Percentiles rank a stretch among this genome's conserved stretches.
phyloP scores from a whole-genome alignment of 2,888 invertebrate species.

The Seira musarum region DNA sequence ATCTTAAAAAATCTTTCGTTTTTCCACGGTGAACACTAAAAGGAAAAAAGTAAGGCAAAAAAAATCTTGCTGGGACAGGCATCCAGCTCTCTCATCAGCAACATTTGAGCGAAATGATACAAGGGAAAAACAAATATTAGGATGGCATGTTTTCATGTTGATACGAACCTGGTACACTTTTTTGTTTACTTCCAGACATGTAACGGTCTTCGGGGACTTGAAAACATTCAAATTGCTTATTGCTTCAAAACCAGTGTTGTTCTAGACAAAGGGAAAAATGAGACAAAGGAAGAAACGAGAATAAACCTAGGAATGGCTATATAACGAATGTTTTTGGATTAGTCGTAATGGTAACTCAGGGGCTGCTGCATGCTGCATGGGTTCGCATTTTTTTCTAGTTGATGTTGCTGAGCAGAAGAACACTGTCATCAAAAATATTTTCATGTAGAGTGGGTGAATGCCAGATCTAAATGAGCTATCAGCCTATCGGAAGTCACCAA shows the following conservation, averaged over 20 bases:
- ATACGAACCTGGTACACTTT: not conserved
- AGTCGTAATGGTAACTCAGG: not conserved
- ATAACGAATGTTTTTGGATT: not conserved
- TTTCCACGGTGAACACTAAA: no score
- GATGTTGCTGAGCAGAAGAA: not conserved
- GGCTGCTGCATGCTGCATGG: not conserved
- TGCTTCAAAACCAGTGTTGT: not conserved
- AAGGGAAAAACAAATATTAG: no score
- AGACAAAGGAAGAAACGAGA: no score
- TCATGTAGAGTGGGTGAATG: not conserved
- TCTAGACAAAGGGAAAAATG: no score
- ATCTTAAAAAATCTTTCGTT: no score
- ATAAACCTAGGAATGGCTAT: not conserved
- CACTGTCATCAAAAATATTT: conserved; percentile 6
- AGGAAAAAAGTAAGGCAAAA: no score
- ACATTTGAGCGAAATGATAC: no score
- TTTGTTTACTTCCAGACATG: not conserved
- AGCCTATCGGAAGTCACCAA: not conserved
- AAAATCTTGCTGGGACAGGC: no score
- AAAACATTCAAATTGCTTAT: conserved; percentile 1
- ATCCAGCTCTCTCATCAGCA: no score
- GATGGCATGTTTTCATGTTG: no score
- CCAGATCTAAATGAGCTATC: conserved; percentile 2
- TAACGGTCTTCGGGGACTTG: not conserved
- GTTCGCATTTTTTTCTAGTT: no score